A percentile compares a stretch with the other conserved stretches of the same genome.
Conservation (phyloP, 2,797 vertebrate genomes). For the Gallinago nigripennis region DNA sequence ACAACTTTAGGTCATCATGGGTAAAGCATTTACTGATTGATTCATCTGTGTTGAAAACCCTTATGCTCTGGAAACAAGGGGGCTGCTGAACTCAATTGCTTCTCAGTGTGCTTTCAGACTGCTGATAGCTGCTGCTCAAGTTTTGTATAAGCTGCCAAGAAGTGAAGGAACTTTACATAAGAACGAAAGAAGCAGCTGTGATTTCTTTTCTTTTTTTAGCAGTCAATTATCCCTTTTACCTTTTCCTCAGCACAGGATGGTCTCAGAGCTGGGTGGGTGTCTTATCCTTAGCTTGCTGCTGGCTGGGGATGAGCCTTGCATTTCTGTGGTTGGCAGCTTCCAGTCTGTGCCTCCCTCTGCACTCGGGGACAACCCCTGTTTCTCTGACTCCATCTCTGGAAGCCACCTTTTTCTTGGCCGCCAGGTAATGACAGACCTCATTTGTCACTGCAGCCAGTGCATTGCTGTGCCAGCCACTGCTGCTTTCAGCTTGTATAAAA, state of each 20-base stretch:
- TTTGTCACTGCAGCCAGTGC: neutral
- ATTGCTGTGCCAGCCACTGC: neutral
- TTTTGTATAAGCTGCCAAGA: neutral
- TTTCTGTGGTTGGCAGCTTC: rapidly evolving
- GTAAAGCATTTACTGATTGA: neutral
- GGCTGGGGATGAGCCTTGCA: neutral
- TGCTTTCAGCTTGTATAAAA: neutral
- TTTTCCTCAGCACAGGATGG: neutral
- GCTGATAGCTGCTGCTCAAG: neutral
- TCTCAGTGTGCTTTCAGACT: neutral
- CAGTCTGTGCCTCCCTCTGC: neutral
- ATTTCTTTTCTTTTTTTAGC: neutral
- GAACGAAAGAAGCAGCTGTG: neutral
- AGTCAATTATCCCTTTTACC: neutral
- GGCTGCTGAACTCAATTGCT: neutral
- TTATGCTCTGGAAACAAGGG: neutral
- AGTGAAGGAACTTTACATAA: neutral
- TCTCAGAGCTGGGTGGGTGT: neutral
- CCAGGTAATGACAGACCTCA: neutral
- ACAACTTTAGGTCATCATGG: neutral
- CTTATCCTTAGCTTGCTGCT: neutral
- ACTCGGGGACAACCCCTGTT: neutral
- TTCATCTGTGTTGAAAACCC: neutral
- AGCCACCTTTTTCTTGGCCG: neutral
- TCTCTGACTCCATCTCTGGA: neutral